Evolutionary conservation across 1,140 invertebrate genomes (phyloP).

Genomic region (Caenorhabditis latens): DNA sequence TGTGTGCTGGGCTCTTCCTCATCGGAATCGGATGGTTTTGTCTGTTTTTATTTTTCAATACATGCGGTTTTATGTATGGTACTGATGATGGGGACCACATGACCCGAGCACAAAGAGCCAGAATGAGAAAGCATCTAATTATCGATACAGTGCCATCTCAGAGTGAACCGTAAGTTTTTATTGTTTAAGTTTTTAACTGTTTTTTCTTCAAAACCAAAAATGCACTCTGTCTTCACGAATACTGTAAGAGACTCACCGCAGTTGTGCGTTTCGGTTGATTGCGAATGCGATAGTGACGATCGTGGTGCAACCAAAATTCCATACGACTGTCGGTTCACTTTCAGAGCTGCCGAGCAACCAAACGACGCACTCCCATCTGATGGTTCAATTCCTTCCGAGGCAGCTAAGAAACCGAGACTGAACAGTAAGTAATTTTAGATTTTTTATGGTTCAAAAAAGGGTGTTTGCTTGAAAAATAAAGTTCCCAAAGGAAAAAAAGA

Average conservation of each 20-base stretch:
- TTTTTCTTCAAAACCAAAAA: not conserved
- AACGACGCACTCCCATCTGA: constrained; percentile 14
- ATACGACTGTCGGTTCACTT: constrained; percentile 56
- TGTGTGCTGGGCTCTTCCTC: constrained; percentile 53
- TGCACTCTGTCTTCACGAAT: not conserved
- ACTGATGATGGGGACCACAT: not conserved
- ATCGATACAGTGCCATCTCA: not conserved
- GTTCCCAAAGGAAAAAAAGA: not conserved
- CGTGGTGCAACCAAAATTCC: constrained; percentile 65
- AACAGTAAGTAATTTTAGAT: not conserved
- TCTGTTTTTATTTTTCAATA: constrained; percentile 64
- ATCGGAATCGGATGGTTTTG: constrained; percentile 60
- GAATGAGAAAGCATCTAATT: not conserved
- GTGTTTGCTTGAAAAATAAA: too few species aligned
- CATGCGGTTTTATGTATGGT: constrained; percentile 46
- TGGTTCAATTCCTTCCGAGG: not conserved
- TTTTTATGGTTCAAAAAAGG: too few species aligned
- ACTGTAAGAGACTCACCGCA: constrained; percentile 55
- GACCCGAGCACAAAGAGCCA: not conserved
- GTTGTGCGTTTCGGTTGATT: constrained; percentile 61
- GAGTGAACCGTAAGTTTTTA: not conserved
- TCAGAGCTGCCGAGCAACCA: constrained; percentile 55
- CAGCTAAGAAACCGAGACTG: not conserved
- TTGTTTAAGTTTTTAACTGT: too few species aligned
- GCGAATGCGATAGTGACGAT: constrained; percentile 58